phyloP scores from a whole-genome alignment of 2,797 vertebrate species.

The Enteromius anoplus region DNA sequence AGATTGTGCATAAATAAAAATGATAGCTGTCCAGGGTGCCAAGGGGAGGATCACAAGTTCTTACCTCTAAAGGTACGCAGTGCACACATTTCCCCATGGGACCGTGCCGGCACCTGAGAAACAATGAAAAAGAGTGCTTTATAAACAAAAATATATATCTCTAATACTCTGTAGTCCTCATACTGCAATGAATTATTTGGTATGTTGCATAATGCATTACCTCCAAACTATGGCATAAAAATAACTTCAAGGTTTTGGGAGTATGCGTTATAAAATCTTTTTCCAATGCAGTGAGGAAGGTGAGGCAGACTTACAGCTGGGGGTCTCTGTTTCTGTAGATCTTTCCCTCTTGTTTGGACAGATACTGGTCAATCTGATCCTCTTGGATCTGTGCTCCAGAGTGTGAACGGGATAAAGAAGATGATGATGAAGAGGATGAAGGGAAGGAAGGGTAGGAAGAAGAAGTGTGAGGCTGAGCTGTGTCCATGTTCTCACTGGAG shows the following conservation, averaged over 20 bases:
- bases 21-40: not conserved
- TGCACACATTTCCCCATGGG: conserved; percentile 95
- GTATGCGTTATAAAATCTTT: not conserved
- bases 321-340: conserved; percentile 93
- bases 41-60: conserved; percentile 24
- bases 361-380: conserved; percentile 94
- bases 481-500: conserved; percentile 93
- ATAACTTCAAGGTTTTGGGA: not conserved
- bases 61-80: conserved; percentile 96
- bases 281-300: not conserved
- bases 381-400: conserved; percentile 85
- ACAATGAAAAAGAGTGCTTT: conserved; percentile 25
- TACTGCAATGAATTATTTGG: not conserved
- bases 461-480: conserved; percentile 76
- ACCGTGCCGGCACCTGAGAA: conserved; percentile 90
- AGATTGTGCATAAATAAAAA: not conserved
- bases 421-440: conserved; percentile 67
- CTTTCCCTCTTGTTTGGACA: conserved; percentile 95
- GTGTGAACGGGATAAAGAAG: conserved; percentile 75
- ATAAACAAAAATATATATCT: not conserved
- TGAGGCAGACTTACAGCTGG: conserved; percentile 85
- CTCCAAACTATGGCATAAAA: not conserved
- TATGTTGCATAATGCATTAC: not conserved
- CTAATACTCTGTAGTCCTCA: not conserved
- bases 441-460: conserved; percentile 65